Evolutionary conservation across 2,113 vertebrate species (phyloP).

Genomic region (Hirundichthys speculiger): DNA sequence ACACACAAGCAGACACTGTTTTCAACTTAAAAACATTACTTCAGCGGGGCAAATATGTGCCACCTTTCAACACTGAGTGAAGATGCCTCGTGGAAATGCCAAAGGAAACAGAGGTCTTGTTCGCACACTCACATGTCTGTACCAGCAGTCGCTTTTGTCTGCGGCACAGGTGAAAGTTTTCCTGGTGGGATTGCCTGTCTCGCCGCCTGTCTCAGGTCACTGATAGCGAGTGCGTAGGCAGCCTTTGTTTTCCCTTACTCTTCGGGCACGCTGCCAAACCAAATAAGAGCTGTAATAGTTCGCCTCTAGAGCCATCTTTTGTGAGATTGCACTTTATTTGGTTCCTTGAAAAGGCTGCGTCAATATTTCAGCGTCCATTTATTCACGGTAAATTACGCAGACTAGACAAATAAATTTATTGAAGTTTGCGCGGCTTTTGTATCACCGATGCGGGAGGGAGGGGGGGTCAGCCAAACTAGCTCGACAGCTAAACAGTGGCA

Average conservation of each 20-base stretch:
- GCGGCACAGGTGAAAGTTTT: slow-evolving; percentile 76
- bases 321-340: slow-evolving; percentile 48
- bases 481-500: background rate
- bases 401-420: slow-evolving; percentile 61
- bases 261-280: slow-evolving; percentile 71
- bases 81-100: slow-evolving; percentile 10
- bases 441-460: slow-evolving; percentile 5
- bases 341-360: slow-evolving; percentile 45
- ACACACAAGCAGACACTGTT: slow-evolving; percentile 14
- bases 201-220: slow-evolving; percentile 59
- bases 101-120: slow-evolving; percentile 11
- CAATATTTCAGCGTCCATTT: slow-evolving; percentile 70
- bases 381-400: slow-evolving; percentile 44
- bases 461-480: slow-evolving; percentile 2
- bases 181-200: slow-evolving; percentile 62
- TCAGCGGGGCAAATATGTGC: background rate
- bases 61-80: slow-evolving; percentile 8
- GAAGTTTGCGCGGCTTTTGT: slow-evolving; percentile 26
- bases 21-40: slow-evolving; percentile 26
- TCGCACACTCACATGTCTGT: background rate
- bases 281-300: slow-evolving; percentile 70
- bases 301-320: slow-evolving; percentile 67
- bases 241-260: slow-evolving; percentile 77
- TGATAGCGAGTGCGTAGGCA: slow-evolving; percentile 56
- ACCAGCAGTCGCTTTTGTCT: background rate